Conservation (phyloP, 1,140 invertebrate species). For the Drosophila bipectinata region DNA sequence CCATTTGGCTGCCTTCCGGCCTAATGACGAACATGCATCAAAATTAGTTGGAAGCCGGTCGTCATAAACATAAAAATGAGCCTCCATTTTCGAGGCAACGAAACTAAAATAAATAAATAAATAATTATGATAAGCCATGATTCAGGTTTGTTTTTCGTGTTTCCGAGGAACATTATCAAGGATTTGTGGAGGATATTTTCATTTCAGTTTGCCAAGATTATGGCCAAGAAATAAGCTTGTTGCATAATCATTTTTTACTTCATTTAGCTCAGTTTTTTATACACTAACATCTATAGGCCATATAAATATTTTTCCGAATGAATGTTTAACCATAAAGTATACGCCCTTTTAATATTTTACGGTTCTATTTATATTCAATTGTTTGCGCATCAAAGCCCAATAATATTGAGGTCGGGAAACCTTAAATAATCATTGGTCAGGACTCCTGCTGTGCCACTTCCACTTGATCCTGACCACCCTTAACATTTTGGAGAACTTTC, state of each 20-base stretch:
- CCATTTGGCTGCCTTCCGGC: constrained; percentile 42
- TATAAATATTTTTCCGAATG: neutral
- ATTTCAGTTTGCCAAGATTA: constrained; percentile 16
- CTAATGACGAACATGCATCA: constrained; percentile 76
- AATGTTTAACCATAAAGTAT: neutral
- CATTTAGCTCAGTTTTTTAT: neutral
- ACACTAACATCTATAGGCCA: neutral
- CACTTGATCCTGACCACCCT: constrained; percentile 14
- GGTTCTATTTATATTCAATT: neutral
- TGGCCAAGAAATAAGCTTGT: neutral
- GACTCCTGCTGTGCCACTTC: constrained; percentile 2
- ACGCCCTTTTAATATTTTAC: neutral
- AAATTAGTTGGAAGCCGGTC: constrained; percentile 50
- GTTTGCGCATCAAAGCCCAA: neutral
- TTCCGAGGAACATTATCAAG: constrained; percentile 22
- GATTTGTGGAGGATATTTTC: constrained; percentile 15
- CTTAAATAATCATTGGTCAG: constrained; percentile 19
- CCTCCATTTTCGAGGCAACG: constrained; percentile 23
- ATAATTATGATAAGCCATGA: constrained; percentile 68
- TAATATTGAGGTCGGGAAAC: neutral
- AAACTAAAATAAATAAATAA: constrained; percentile 75
- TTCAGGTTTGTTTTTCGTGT: constrained; percentile 14
- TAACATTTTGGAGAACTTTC: constrained; percentile 52
- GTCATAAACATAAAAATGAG: constrained; percentile 62
- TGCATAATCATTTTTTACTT: neutral